Conservation (phyloP, 64 coral and sea anemone species). For the Montipora efflorescens region DNA sequence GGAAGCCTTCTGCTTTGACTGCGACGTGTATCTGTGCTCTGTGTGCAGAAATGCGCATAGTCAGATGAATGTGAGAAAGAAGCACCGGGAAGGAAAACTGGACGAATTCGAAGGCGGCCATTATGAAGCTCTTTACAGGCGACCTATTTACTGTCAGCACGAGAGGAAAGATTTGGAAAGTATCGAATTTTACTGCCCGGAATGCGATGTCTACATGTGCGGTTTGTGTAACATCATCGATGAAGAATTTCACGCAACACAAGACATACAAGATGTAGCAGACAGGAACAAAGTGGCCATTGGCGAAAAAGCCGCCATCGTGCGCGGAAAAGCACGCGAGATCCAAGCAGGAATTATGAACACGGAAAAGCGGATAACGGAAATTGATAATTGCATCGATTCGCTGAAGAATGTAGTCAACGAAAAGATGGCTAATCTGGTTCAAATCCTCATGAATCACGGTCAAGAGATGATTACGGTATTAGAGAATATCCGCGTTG, state of each 20-base stretch:
- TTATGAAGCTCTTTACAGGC: slow-evolving; percentile 68
- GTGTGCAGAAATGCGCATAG: slow-evolving; percentile 62
- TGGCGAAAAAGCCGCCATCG: slow-evolving; percentile 33
- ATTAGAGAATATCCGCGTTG: slow-evolving; percentile 77
- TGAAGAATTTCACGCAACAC: slow-evolving; percentile 56
- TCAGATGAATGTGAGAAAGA: slow-evolving; percentile 49
- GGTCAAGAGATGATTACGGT: slow-evolving; percentile 81
- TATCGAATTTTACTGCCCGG: slow-evolving; percentile 92
- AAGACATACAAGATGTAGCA: slow-evolving; percentile 64
- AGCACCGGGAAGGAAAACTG: slow-evolving; percentile 30
- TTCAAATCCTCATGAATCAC: slow-evolving; percentile 70
- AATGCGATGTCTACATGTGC: slow-evolving; percentile 87
- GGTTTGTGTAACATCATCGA: slow-evolving; percentile 81
- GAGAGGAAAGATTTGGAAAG: slow-evolving; percentile 86
- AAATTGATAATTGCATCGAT: slow-evolving; percentile 71
- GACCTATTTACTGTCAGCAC: slow-evolving; percentile 81
- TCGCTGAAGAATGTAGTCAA: slow-evolving; percentile 80
- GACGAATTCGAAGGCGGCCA: slow-evolving; percentile 67
- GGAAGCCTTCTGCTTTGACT: slow-evolving; percentile 83
- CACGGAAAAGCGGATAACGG: slow-evolving; percentile 38
- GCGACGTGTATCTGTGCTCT: slow-evolving; percentile 83
- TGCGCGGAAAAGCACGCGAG: slow-evolving; percentile 47
- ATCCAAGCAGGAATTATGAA: slow-evolving; percentile 58
- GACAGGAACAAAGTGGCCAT: slow-evolving; percentile 52
- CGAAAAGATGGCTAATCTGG: slow-evolving; percentile 71